Evolutionary conservation across 2,888 invertebrate species (phyloP), one percentile per base, ranked within the genome.

Genomic region (Dermolepida albohirtum): DNA sequence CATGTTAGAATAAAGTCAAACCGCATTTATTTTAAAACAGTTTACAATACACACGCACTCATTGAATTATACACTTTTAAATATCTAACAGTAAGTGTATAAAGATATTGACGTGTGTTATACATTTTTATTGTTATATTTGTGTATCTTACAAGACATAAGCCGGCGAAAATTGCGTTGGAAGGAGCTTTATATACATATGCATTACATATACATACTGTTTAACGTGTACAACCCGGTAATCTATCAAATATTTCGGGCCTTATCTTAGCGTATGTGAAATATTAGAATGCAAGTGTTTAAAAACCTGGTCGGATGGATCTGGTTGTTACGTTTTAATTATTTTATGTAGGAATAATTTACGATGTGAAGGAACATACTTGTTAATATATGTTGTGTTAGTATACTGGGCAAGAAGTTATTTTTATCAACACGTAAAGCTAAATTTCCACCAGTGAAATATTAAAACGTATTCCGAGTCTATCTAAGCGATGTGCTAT

Each of bases 281-380:
- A 16, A 17, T 50, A 22, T 55, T 55, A 59, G 43, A 14, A 59
- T 59, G 43, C 44, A 44, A 11, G 59, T 59, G 34, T 59, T 22
- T 44, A 44, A 40, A 39, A 63, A 59, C 59, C 59, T 59, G 59
- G 27, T 11, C 6, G 17, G 12, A 51, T 22, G 16, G 22, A 52
- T 64, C 54, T 44, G 57, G 22, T 27, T 22, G 49, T 54, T 54
- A 34, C 34, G 49, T 50, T 66, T 34, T 66, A 59, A 67, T 63
- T 67, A 67, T 67, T 67, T 64, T 67, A 40, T 54, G 44, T 55
- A 39, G 27, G 39, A 64, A 52, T 50, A 66, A 67, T 64, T 67
- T 67, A 67, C 54, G 64, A 67, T 47, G 63, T 54, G 67, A 54
- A 67, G 63, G 57, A 67, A 67, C 54, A 67, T 67, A 66, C 50